Base-by-base conservation (phyloP, 1,140 invertebrate genomes). In the Macrosteles quadrilineatus region DNA sequence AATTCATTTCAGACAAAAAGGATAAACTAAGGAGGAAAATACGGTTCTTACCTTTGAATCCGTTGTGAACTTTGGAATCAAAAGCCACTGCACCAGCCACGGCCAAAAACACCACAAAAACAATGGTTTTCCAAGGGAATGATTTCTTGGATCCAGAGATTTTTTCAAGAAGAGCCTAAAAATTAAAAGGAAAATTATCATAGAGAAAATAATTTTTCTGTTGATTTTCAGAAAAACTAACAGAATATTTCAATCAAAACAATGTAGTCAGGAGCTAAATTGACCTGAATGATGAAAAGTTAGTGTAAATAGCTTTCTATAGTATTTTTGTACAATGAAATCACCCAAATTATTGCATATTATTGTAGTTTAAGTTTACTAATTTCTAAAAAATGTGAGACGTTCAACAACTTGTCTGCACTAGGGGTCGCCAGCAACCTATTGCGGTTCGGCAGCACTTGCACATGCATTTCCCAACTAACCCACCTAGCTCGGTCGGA, bases 41-140 rank as follows among this genome's bases (percentile, higher is more conserved):
- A n/a, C n/a, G n/a, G n/a, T n/a, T 45, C 57, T 59, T 43, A 40
- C 53, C n/a, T 29, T 31, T 59, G n/a, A 69, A 62, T 19, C 53
- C 36, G 17, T 32, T 36, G 36, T 59, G 53, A 11, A 23, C 29
- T 25, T 69, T 55, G 11, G 53, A 14, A 59, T 62, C 57, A 1
- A 36, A 57, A 30, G 47, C 29, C 0, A 68, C 2, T 21, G 25
- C 31, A 31, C 55, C 47, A 31, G 3, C 31, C 12, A 68, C 21
- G 1, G 29, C 47, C 31, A 55, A 19, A 29, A 53, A 21, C 17
- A 57, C 19, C 0, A 59, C 25, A 68, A 68, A 57, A 32, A 6
- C 25, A 14, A 59, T 14, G 1, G 32, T 36, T 40, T 53, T 50
- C 53, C 36, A 43, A 4, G 53, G 40, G 30, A 43, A 43, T n/a